phyloP scores from a whole-genome alignment of 2,113 vertebrate species.

The Asarcornis scutulata region DNA sequence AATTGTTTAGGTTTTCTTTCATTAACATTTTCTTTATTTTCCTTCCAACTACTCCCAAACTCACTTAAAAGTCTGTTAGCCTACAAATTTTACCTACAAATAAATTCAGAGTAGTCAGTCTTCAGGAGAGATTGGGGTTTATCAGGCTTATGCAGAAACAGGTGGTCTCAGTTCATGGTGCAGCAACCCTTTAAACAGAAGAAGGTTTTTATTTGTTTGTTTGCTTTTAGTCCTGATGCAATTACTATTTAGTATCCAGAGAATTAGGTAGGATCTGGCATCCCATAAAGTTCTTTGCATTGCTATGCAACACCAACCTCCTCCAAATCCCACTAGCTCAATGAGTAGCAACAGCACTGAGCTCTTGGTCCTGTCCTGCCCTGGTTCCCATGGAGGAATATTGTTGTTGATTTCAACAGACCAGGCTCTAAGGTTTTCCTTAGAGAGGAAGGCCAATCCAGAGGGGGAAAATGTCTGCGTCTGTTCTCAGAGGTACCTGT shows the following conservation, averaged over 20 bases:
- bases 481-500: slow-evolving; percentile 23
- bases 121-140: not conserved
- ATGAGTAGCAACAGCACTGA: fast-evolving
- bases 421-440: not conserved
- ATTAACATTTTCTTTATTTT: not conserved
- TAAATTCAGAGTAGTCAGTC: not conserved
- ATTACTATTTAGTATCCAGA: not conserved
- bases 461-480: not conserved
- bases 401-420: not conserved
- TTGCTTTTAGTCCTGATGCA: not conserved
- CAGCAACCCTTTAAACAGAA: not conserved
- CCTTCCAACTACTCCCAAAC: not conserved
- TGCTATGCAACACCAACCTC: not conserved
- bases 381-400: not conserved
- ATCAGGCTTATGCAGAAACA: not conserved
- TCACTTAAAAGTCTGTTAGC: not conserved
- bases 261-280: not conserved
- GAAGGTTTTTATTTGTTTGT: not conserved
- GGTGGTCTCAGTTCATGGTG: not conserved
- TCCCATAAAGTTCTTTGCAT: not conserved
- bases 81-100: not conserved
- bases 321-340: not conserved
- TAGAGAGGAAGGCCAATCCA: not conserved
- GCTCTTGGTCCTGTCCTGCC: not conserved
- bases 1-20: not conserved